A percentile compares a stretch with the other conserved stretches of the same genome.
Conservation (phyloP, 92 coral and sea anemone species). For the Phymanthus crucifer region DNA sequence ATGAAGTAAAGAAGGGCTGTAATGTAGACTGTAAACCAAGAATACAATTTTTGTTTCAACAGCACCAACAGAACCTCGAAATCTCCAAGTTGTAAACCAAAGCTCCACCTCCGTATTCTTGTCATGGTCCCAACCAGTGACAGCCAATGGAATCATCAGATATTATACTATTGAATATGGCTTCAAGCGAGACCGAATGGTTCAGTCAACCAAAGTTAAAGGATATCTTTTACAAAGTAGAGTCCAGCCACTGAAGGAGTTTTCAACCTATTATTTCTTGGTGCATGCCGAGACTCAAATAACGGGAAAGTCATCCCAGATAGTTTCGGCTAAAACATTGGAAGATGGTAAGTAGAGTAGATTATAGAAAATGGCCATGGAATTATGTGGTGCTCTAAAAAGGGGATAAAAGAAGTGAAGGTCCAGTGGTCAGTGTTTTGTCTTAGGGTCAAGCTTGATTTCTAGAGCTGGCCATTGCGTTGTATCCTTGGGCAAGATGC, state of each 20-base stretch:
- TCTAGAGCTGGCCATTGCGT: no score
- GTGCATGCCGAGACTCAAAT: conserved; percentile 61
- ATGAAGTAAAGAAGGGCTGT: no score
- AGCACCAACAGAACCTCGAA: conserved; percentile 64
- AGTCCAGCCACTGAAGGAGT: conserved; percentile 42
- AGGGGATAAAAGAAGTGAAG: no score
- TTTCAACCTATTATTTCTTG: conserved; percentile 45
- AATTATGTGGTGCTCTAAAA: no score
- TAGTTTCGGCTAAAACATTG: conserved; percentile 40
- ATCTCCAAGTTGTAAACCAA: conserved; percentile 29
- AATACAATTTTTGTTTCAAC: background rate
- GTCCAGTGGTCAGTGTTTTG: no score
- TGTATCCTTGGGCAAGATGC: no score
- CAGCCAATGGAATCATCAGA: conserved; percentile 47
- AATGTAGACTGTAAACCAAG: no score
- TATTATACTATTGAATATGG: conserved; percentile 59
- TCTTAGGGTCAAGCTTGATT: no score
- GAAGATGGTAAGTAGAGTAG: conserved; percentile 55
- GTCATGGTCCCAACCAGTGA: conserved; percentile 44
- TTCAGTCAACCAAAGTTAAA: background rate
- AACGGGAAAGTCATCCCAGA: conserved; percentile 47
- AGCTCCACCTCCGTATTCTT: conserved; percentile 40
- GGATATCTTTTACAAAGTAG: background rate
- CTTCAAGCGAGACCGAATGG: conserved; percentile 16
- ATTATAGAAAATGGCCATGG: no score